These are phyloP conservation scores for Antitype chi DNA, from an alignment of 2,888 invertebrate species.

Conservation along the genomic window DNA sequence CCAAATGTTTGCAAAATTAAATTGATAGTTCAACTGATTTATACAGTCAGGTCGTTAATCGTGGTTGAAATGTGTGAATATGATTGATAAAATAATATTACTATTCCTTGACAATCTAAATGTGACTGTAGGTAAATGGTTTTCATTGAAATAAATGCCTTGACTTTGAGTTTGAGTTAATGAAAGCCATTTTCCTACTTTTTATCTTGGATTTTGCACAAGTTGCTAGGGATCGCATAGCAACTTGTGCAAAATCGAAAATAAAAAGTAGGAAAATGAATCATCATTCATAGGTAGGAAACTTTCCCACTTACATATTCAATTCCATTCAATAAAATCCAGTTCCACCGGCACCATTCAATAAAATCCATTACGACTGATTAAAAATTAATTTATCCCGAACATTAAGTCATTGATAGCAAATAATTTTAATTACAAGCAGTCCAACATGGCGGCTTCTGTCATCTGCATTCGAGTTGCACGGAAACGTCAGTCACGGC, in stretches of 20 bases:
- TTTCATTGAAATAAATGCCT: too few species aligned
- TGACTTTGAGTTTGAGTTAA: background rate
- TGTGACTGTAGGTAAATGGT: background rate
- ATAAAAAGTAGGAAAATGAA: background rate
- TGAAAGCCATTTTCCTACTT: background rate
- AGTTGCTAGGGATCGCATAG: too few species aligned
- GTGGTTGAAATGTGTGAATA: background rate
- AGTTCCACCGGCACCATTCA: slow-evolving; percentile 12
- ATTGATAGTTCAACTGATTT: background rate
- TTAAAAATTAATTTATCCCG: slow-evolving; percentile 49
- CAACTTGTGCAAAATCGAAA: too few species aligned
- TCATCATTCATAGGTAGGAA: slow-evolving; percentile 9
- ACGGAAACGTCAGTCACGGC: slow-evolving; percentile 65
- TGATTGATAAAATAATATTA: background rate
- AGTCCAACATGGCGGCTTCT: slow-evolving; percentile 51
- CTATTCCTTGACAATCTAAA: background rate
- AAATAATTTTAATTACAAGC: slow-evolving; percentile 58
- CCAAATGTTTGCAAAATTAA: background rate
- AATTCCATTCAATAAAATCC: slow-evolving; percentile 24
- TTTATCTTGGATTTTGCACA: background rate
- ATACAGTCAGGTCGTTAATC: background rate
- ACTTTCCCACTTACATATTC: slow-evolving; percentile 34
- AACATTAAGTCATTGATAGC: slow-evolving; percentile 49
- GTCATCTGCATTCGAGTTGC: slow-evolving; percentile 54
- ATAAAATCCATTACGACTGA: slow-evolving; percentile 45